A percentile compares a stretch with the other conserved stretches of the same genome.
Evolutionary conservation across 2,888 invertebrate genomes (phyloP).

Genomic region (Allolobophora icterica): DNA sequence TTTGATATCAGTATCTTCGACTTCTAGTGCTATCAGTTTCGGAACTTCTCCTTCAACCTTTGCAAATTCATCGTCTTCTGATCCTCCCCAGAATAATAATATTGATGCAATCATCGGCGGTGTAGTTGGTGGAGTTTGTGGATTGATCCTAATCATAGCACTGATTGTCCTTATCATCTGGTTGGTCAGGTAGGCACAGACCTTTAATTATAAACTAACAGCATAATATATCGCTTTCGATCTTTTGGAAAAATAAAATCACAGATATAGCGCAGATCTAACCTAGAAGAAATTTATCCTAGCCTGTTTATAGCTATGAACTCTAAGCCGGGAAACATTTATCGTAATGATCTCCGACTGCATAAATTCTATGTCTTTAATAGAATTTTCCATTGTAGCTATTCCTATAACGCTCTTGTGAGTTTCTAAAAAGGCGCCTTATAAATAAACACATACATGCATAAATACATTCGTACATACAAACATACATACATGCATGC

Average conservation of each 20-base stretch:
- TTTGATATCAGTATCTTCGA: neutral
- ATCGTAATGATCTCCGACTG: no score
- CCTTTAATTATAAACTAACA: neutral
- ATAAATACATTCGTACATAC: no score
- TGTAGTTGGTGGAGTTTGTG: slow-evolving; percentile 9
- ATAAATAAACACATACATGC: no score
- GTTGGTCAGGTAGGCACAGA: neutral
- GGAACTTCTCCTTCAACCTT: neutral
- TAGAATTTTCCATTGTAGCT: no score
- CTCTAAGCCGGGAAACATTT: no score
- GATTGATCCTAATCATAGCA: neutral
- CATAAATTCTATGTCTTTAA: no score
- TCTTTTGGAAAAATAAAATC: neutral
- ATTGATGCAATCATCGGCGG: neutral
- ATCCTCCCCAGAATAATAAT: neutral
- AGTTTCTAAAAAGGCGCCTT: no score
- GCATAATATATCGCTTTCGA: neutral
- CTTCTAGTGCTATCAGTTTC: neutral
- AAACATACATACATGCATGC: no score
- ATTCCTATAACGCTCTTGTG: no score
- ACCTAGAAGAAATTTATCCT: no score
- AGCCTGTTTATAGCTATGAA: no score
- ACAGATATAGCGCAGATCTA: no score
- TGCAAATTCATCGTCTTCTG: neutral
- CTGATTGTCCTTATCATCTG: neutral